Evolutionary conservation across 2,113 vertebrate species (phyloP), one percentile per base, ranked within the genome.

Genomic region (Arothron firmamentum): DNA sequence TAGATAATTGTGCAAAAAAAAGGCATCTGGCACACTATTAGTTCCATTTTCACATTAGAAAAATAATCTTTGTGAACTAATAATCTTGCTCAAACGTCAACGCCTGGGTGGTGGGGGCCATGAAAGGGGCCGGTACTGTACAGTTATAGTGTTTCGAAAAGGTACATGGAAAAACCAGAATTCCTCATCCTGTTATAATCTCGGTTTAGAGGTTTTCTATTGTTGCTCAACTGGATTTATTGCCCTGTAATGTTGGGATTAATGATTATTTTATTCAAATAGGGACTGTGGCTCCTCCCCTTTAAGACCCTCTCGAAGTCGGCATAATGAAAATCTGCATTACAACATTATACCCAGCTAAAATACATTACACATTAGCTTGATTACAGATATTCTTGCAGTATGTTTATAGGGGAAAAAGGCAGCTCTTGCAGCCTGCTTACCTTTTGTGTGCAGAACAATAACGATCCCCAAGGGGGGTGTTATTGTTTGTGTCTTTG

Each of bases 1-100:
- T 82, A 85, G 86, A 88, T 91, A 91, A 92, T 91, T 90, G 89
- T 90, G 84, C 78, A 83, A 88, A 89, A 90, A 90, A 88, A 89
- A 90, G 88, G 88, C 84, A 82, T 87, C 88, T 89, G 79, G 82
- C 86, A 87, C 87, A 87, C 88, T 84, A 91, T 92, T 91, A 91
- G 90, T 89, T 90, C 90, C 88, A 90, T 91, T 91, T 91, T 90
- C 89, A 90, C 88, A 90, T 90, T 90, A 90, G 83, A 91, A 91
- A 90, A 92, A 91, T 89, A 91, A 90, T 88, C 87, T 86, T 90
- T 90, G 91, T 88, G 80, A 86, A 88, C 85, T 91, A 90, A 91
- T 90, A 90, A 78, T 88, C 85, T 88, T 87, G 28, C 88, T 89
- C 88, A 90, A 87, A 88, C 47, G 79, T 86, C 82, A 61, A 84